Base-by-base conservation (phyloP, 1,140 invertebrate genomes). In the Whitmania pigra region DNA sequence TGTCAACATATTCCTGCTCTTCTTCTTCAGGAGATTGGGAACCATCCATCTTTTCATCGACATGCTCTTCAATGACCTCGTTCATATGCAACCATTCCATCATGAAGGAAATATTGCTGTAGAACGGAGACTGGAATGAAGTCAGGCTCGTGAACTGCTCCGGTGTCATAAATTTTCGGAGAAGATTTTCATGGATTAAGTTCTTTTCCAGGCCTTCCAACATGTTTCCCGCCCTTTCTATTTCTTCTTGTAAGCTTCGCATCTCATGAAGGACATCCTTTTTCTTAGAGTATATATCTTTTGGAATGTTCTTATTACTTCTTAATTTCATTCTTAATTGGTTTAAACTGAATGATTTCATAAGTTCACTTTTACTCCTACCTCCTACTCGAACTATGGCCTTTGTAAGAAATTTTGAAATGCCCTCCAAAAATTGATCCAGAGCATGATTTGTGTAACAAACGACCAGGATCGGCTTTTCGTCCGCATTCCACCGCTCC, bases 371-470 rank as follows among this genome's bases (percentile, higher is more conserved):
- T 77, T 87, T 86, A 0, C 87, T 87, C 79, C 88, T 86, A 20
- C 86, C 86, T 2, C 90, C 90, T 74, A 92, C 85, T 36, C 90
- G 84, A 11, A 89, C 82, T 66, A 92, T 83, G 60, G 75, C 76
- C 29, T 76, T 79, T 2, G 75, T 66, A 7, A 76, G 79, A 43
- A 75, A 78, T 22, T 78, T 72, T 9, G 86, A 77, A 15, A 90
- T 84, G 53, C 86, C 88, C 78, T 89, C 86, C 20, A 93, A 80
- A 81, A 93, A 92, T 77, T 92, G 89, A 83, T 93, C 90, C 3
- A 93, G 78, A 2, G 90, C 90, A 79, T 91, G 89, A 78, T 92
- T 93, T 0, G 89, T 91, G 75, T 87, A 90, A 77, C 89, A 90
- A 29, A 92, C 85, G 9, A 93, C 83, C 1, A 92, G 78, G 69